Evolutionary conservation across 2,888 invertebrate species (phyloP), one percentile per base, ranked within the genome.

Genomic region (Polylopha cassiicola): DNA sequence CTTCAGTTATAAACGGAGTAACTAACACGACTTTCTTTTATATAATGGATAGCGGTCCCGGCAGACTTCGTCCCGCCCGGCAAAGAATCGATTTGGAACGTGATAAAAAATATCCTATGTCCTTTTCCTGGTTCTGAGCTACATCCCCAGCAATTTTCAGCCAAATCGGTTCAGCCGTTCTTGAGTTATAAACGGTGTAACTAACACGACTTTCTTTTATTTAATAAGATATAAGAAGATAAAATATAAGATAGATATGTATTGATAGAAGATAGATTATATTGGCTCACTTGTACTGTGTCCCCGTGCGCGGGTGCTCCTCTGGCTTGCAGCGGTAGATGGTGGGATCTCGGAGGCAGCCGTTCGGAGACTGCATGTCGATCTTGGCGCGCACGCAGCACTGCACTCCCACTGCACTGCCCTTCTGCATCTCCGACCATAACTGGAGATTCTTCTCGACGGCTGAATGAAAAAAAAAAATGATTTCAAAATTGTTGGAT

Each of bases 281-380:
- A 23, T 9, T 43, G 42, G 59, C 86, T 64, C 80, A 97, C 96
- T 98, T 99, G 86, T 99, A 99, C 80, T 96, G 93, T 13, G 88
- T 90, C 38, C 97, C 98, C 4, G 98, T 99, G 15, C 94, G 88
- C 0, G 98, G 95, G 85, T 99, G 99, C 1, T 91, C 87, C 69
- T 99, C 98, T 33, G 92, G 92, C 79, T 99, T 99, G 82, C 98
- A 99, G 8, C 99, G 88, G 74, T 98, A 99, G 62, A 99, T 98
- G 13, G 99, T 98, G 16, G 99, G 99, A 87, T 99, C 99, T 18
- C 99, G 88, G 90, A 99, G 82, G 60, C 98, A 99, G 1, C 99
- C 99, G 75, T 99, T 99, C 9, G 91, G 87, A 0, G 97, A 97
- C 58, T 92, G 89, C 97, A 99, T 99, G 76, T 98, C 96, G 43